A percentile compares a stretch with the other conserved stretches of the same genome.
These are phyloP conservation scores for Leucania comma DNA, from an alignment of 2,888 invertebrate genomes.

Conservation along the genomic window DNA sequence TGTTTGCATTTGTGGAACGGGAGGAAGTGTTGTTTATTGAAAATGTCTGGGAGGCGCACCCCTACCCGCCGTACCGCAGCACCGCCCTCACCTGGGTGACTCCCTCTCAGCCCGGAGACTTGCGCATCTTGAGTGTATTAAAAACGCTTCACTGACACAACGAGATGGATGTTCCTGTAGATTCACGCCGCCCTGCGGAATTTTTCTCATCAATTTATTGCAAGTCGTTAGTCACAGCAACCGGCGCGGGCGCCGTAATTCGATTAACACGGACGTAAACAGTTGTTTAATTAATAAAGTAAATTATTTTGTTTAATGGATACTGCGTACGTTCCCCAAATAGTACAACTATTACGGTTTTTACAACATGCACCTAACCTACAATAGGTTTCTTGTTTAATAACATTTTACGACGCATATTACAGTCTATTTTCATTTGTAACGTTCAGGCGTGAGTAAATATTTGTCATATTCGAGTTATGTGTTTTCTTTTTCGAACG, in stretches of 20 bases:
- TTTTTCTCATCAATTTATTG: slow-evolving; percentile 55
- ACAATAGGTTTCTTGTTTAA: slow-evolving; percentile 45
- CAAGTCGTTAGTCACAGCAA: slow-evolving; percentile 48
- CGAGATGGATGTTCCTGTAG: slow-evolving; percentile 51
- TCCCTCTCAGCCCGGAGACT: slow-evolving; percentile 44
- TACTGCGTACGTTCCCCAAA: slow-evolving; percentile 40
- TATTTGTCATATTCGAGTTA: slow-evolving; percentile 55
- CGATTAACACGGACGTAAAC: slow-evolving; percentile 58
- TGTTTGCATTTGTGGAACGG: slow-evolving; percentile 63
- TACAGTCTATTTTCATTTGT: slow-evolving; percentile 53
- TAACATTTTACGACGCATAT: slow-evolving; percentile 40
- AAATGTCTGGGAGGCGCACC: slow-evolving; percentile 62
- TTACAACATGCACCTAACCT: slow-evolving; percentile 46
- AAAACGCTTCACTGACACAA: slow-evolving; percentile 59
- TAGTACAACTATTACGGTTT: slow-evolving; percentile 52
- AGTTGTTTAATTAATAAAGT: slow-evolving; percentile 61
- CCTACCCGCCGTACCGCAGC: slow-evolving; percentile 26
- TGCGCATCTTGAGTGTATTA: slow-evolving; percentile 62
- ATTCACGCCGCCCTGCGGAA: slow-evolving; percentile 17
- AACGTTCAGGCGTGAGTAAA: slow-evolving; percentile 49
- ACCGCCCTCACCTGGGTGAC: slow-evolving; percentile 45
- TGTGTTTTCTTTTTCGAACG: slow-evolving; percentile 48
- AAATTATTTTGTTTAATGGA: slow-evolving; percentile 55
- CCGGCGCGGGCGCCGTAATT: slow-evolving; percentile 49
- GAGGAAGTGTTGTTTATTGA: slow-evolving; percentile 73